phyloP scores from a whole-genome alignment of 1,140 invertebrate species.

The Helicorthomorpha holstii region DNA sequence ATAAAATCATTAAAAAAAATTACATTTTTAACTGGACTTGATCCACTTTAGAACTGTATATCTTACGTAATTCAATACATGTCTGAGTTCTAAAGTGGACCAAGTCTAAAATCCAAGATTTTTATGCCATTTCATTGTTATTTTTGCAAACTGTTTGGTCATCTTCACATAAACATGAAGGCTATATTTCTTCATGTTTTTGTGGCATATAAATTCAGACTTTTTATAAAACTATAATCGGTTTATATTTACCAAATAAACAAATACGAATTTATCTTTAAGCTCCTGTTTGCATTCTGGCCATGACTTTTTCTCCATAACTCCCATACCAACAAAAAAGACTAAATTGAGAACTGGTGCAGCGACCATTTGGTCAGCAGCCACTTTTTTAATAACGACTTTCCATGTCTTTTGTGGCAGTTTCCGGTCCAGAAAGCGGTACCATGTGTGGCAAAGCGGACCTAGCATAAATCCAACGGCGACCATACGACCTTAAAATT shows the following conservation, averaged over 20 bases:
- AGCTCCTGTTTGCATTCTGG: slow-evolving; percentile 8
- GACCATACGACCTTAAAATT: no score
- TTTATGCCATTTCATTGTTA: no score
- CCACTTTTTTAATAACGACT: slow-evolving; percentile 12
- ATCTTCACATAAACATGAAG: no score
- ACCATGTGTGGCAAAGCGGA: slow-evolving; percentile 13
- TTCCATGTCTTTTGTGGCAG: slow-evolving; percentile 4
- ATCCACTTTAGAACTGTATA: background rate
- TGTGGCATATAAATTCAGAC: background rate
- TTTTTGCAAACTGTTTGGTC: no score
- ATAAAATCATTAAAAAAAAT: background rate
- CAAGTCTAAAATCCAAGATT: background rate
- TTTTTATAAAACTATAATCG: background rate
- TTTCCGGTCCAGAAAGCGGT: slow-evolving; percentile 9
- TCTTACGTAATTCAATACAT: background rate
- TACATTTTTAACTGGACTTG: background rate
- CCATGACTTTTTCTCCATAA: background rate
- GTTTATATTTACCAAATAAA: slow-evolving; percentile 15
- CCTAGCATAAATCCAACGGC: slow-evolving; percentile 9
- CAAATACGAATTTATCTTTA: slow-evolving; percentile 10
- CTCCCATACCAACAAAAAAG: slow-evolving; percentile 13
- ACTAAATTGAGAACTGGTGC: slow-evolving; percentile 11
- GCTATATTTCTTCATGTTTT: background rate
- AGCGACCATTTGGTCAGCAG: slow-evolving; percentile 12
- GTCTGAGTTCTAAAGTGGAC: background rate